A percentile compares a stretch with the other conserved stretches of the same genome.
Conservation (phyloP, 2,888 invertebrate species). For the Ophraella communa region DNA sequence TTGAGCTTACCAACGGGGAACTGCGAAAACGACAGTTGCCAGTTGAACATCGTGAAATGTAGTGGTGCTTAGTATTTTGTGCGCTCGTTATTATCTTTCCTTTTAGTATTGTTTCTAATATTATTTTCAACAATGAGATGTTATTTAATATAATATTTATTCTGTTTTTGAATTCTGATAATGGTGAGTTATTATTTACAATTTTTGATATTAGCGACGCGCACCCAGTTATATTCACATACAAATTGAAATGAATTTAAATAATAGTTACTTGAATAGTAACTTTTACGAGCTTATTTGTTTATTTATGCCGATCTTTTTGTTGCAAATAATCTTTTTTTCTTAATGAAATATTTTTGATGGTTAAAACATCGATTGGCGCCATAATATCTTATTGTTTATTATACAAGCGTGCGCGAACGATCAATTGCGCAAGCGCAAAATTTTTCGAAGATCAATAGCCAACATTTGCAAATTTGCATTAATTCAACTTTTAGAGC, state of each 20-base stretch:
- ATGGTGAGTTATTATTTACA: not conserved
- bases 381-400: conserved; percentile 36
- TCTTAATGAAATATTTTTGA: not conserved
- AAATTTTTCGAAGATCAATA: conserved; percentile 44
- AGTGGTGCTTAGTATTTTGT: conserved; percentile 33
- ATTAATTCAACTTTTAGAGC: conserved; percentile 13
- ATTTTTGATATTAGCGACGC: not conserved
- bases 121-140: not conserved
- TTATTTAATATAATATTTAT: not conserved
- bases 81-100: conserved; percentile 1
- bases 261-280: too few species aligned
- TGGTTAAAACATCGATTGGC: conserved; percentile 44
- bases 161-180: not conserved
- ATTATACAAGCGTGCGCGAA: conserved; percentile 39
- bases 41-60: conserved; percentile 55
- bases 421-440: conserved; percentile 38
- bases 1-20: conserved; percentile 50
- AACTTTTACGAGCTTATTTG: too few species aligned
- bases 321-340: not conserved
- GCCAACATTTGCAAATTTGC: conserved; percentile 41
- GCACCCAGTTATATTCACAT: too few species aligned
- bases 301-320: not conserved
- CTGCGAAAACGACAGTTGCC: conserved; percentile 56
- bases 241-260: too few species aligned
- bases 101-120: not conserved